phyloP scores from a whole-genome alignment of 2,113 vertebrate species.

The Poecile atricapillus region DNA sequence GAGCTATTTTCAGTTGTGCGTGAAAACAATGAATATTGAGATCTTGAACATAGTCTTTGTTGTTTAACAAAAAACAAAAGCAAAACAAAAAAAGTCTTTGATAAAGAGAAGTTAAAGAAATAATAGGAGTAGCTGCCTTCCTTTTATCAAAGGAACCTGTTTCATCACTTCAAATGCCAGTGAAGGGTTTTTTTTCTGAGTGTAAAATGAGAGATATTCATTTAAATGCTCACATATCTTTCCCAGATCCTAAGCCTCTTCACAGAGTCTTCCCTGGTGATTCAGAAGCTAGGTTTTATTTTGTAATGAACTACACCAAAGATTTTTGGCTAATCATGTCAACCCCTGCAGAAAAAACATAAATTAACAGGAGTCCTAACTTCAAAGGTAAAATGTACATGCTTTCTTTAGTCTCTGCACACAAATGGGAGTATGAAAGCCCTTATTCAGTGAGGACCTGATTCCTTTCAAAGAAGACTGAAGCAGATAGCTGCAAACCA shows the following conservation, averaged over 20 bases:
- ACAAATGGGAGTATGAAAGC: not conserved
- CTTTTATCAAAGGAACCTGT: not conserved
- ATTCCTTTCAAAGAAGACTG: not conserved
- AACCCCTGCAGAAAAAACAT: not conserved
- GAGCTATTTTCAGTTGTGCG: not conserved
- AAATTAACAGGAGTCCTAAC: not conserved
- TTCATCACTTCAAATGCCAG: not conserved
- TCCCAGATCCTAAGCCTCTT: not conserved
- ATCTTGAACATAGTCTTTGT: not conserved
- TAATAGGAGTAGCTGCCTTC: not conserved
- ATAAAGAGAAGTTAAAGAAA: not conserved
- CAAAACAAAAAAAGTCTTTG: not conserved
- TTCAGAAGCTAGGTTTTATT: not conserved
- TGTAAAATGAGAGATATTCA: not conserved
- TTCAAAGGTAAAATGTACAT: not conserved
- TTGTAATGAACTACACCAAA: not conserved
- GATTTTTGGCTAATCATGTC: not conserved
- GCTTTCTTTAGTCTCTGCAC: not conserved
- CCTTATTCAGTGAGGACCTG: not conserved
- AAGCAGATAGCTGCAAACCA: not conserved
- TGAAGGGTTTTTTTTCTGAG: not conserved
- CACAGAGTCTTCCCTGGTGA: not conserved
- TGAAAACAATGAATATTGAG: not conserved
- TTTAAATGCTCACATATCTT: not conserved
- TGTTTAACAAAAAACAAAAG: not conserved